Evolutionary conservation across 2,113 vertebrate genomes (phyloP), one percentile per base, ranked within the genome.

Genomic region (Mustela nigripes): DNA sequence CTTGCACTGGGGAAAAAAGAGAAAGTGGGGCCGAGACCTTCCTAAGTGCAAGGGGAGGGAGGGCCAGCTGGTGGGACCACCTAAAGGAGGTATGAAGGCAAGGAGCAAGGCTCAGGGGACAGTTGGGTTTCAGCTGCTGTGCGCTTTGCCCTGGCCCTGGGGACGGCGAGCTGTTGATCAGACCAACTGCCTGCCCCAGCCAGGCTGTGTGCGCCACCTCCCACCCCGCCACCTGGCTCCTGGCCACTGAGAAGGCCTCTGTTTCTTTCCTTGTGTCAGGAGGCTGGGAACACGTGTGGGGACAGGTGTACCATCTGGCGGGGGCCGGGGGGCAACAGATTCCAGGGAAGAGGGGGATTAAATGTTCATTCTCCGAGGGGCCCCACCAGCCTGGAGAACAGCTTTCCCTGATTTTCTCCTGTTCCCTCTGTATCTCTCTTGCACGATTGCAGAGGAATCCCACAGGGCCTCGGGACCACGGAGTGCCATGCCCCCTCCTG

Each of bases 301-400:
- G 96, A 96, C 97, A 97, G 97, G 95, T 98, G 97, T 93, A n/a
- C 94, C 93, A 85, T 95, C 94, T 97, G 93, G 96, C 12, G 7
- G 18, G 56, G 19, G 19, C 45, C 45, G 6, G 19, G 69, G 53
- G 82, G 45, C 62, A 16, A 18, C 87, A 60, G 89, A 97, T 97
- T 98, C 96, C 94, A 26, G 89, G 69, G 90, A 97, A 80, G 85
- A 58, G 39, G 69, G 48, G 42, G 76, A 96, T 98, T 98, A 98
- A 78, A 50, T 65, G 73, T 74, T 92, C 84, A 82, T 22, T 58
- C 80, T 92, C 36, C 3, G 9, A 67, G 78, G 42, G 94, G 39
- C 85, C 91, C 45, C 6, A 1, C 48, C 28, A 26, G 94, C 69
- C 78, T 65, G 53, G 94, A 74, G 50, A 96, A 56, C 39, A 63